Evolutionary conservation across 2,888 invertebrate genomes (phyloP), one percentile per base, ranked within the genome.

Genomic region (Marasmarcha lunaedactyla): DNA sequence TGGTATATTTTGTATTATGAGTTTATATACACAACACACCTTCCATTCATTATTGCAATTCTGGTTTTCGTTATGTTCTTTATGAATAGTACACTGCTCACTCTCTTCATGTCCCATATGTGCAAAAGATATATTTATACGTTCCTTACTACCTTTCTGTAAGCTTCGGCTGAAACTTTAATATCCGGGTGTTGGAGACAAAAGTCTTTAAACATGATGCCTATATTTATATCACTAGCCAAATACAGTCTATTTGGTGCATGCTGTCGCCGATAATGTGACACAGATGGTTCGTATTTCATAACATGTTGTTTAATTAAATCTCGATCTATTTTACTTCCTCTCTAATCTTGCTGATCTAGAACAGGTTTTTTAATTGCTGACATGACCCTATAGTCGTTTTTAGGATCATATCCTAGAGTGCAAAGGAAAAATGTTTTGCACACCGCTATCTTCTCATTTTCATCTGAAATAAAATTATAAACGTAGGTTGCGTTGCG

Each of bases 71-170:
- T 25, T 25, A 10, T 42, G 15, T 11, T 33, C 15, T 1, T 42
- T 25, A 42, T 20, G 37, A 12, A 3, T 11, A 33, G 35, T 42
- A 46, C 43, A 46, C 13, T 26, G 34, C 25, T 45, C 48, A 37
- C 44, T 47, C 38, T 48, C 42, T 40, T 48, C 48, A 39, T 44
- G 30, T 0, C 43, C 40, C 2, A 44, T 14, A 14, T 40, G 15
- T 2, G 42, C 38, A 38, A 45, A 45, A 4, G 42, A 42, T 36
- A 49, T 46, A 33, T 43, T 48, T 33, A 38, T 14, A 39, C 39
- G 36, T 41, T 38, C 37, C 42, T 39, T 15, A 48, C 41, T 9
- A 36, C 5, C 4, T 30, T 15, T 10, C 30, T 26, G 38, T 42
- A 43, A 34, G 37, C 15, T 41, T 43, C 45, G 35, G 37, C 40